Evolutionary conservation across 2,797 vertebrate genomes (phyloP).

Genomic region (Sebastolobus altivelis): DNA sequence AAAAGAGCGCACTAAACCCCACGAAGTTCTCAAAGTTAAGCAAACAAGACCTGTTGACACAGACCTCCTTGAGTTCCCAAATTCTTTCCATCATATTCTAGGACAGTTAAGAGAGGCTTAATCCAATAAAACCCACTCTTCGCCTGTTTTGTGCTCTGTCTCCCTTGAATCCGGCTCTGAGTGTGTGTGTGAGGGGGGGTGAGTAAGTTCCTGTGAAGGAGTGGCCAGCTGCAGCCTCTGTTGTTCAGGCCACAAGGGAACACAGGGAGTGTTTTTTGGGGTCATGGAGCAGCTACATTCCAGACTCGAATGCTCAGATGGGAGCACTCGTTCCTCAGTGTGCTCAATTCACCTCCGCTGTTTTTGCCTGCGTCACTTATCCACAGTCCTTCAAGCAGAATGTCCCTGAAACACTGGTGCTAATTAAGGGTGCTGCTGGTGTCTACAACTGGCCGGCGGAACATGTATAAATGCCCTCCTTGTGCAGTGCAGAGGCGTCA

Average conservation of each 20-base stretch:
- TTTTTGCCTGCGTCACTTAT: slow-evolving; percentile 43
- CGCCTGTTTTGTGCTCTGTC: slow-evolving; percentile 59
- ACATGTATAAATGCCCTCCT: slow-evolving; percentile 50
- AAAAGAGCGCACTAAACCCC: slow-evolving; percentile 58
- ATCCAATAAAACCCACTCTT: slow-evolving; percentile 80
- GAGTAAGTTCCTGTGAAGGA: slow-evolving; percentile 60
- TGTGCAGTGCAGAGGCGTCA: slow-evolving; percentile 45
- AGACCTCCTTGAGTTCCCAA: slow-evolving; percentile 73
- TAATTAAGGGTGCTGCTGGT: slow-evolving; percentile 58
- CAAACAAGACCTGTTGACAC: slow-evolving; percentile 76
- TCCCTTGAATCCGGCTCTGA: slow-evolving; percentile 46
- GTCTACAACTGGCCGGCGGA: slow-evolving; percentile 33
- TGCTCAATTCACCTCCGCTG: slow-evolving; percentile 43
- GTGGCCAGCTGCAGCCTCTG: slow-evolving; percentile 71
- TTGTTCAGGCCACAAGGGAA: slow-evolving; percentile 65
- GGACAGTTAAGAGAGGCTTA: slow-evolving; percentile 78
- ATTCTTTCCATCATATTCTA: slow-evolving; percentile 79
- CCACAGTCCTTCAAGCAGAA: slow-evolving; percentile 29
- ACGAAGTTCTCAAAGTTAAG: slow-evolving; percentile 72
- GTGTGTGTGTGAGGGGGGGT: slow-evolving; percentile 29
- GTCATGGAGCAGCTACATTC: slow-evolving; percentile 79
- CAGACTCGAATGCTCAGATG: slow-evolving; percentile 62
- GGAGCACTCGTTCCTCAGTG: slow-evolving; percentile 60
- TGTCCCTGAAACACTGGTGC: slow-evolving; percentile 49
- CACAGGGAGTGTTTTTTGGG: slow-evolving; percentile 72